Evolutionary conservation across 2,797 vertebrate species (phyloP).

Genomic region (Epinephelus malabaricus): DNA sequence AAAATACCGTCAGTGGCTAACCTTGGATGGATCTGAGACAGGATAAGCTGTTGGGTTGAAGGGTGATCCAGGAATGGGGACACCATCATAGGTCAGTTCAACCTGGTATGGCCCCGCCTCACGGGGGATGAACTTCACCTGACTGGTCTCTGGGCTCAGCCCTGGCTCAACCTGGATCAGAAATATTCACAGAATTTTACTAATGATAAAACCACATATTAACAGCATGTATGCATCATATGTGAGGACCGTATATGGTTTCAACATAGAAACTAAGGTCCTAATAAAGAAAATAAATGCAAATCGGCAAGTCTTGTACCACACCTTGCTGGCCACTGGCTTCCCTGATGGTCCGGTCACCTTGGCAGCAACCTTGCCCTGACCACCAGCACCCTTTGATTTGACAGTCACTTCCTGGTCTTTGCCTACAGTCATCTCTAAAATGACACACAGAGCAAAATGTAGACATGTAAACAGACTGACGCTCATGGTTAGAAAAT

Average conservation of each 20-base stretch:
- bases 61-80: slow-evolving; percentile 92
- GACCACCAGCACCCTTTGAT: slow-evolving; percentile 93
- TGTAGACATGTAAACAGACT: background rate
- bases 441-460: slow-evolving; percentile 20
- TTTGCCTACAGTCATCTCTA: slow-evolving; percentile 93
- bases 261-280: too few relatives aligned
- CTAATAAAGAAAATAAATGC: background rate
- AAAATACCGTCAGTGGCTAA: slow-evolving; percentile 40
- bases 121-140: slow-evolving; percentile 92
- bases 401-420: slow-evolving; percentile 94
- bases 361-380: slow-evolving; percentile 92
- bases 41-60: slow-evolving; percentile 91
- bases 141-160: slow-evolving; percentile 89
- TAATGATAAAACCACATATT: background rate
- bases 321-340: slow-evolving; percentile 87
- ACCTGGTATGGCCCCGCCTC: slow-evolving; percentile 93
- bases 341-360: slow-evolving; percentile 88
- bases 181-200: background rate
- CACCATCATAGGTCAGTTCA: slow-evolving; percentile 92
- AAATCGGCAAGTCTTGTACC: background rate
- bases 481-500: too few relatives aligned
- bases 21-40: slow-evolving; percentile 92
- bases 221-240: background rate
- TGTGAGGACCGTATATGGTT: background rate
- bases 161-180: slow-evolving; percentile 89